Conservation (phyloP, 2,797 vertebrate species). For the Chromis chromis region DNA sequence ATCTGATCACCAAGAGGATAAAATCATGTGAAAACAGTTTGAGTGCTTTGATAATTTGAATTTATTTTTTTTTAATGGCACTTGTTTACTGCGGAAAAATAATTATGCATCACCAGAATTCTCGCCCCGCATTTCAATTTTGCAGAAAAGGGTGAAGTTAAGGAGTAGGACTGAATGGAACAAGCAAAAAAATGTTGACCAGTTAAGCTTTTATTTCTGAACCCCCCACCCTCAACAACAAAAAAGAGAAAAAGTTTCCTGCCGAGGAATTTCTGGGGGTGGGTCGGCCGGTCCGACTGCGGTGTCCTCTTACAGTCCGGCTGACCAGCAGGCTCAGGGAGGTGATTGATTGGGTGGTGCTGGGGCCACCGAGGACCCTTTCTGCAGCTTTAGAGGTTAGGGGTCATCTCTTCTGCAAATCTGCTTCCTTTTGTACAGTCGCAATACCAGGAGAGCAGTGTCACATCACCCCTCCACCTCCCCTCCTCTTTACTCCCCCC, state of each 20-base stretch:
- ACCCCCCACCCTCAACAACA: neutral
- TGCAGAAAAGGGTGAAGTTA: neutral
- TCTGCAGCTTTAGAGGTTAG: conserved; percentile 91
- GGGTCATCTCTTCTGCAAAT: conserved; percentile 95
- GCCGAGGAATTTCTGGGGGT: conserved; percentile 70
- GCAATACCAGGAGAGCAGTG: conserved; percentile 85
- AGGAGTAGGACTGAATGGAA: neutral
- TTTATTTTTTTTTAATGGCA: no score
- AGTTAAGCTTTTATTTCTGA: conserved; percentile 31
- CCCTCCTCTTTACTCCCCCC: neutral
- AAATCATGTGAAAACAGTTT: neutral
- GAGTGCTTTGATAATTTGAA: neutral
- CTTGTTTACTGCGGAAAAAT: no score
- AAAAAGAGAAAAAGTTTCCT: conserved; percentile 15
- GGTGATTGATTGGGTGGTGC: conserved; percentile 98
- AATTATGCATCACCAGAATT: no score
- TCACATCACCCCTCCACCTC: conserved; percentile 85
- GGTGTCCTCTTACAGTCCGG: conserved; percentile 95
- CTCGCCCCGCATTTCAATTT: neutral
- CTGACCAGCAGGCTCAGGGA: conserved; percentile 89
- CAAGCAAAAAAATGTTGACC: conserved; percentile 18
- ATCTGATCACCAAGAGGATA: neutral
- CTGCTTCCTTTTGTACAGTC: conserved; percentile 99
- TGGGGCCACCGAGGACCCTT: conserved; percentile 93
- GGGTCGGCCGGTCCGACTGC: conserved; percentile 72